Evolutionary conservation across 2,888 invertebrate species (phyloP), one percentile per base, ranked within the genome.

Genomic region (Cataglyphis cursor): DNA sequence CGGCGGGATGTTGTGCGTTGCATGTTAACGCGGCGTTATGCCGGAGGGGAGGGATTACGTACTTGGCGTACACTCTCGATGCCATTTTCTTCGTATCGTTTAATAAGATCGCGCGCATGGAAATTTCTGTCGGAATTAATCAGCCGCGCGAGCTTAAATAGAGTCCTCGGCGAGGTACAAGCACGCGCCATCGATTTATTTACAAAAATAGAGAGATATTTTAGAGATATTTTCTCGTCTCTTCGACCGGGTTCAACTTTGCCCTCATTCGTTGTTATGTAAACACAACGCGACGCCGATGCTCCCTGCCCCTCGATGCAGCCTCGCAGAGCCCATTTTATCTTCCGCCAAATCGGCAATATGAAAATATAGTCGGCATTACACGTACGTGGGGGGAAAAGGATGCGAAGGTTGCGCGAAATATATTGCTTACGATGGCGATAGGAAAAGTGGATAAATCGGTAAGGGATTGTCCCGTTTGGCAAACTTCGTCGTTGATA

Each of bases 11-110:
- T 21, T 24, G 78, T n/a, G 44, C 57, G 59, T 80, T 70, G 72
- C 78, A 80, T 80, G 78, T 80, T 80, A 80, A 80, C 78, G 44
- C 44, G 70, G 44, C 72, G 72, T 80, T 80, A 80, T 35, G 31
- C 59, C 24, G 24, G 24, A n/a, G n/a, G n/a, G n/a, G n/a, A n/a
- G 44, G 44, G 59, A 80, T 80, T 80, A 72, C 78, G 44, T 70
- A 59, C 44, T 80, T 70, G 24, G 72, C 18, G 59, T 31, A n/a
- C n/a, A n/a, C 2, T 6, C 57, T 18, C 41, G 59, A 78, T 68
- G 57, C 41, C 41, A 41, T 68, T 70, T 80, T 80, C 70, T 70
- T 70, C 78, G 24, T 80, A 80, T 70, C 78, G 78, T 59, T 80
- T 80, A 80, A 80, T 70, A 80, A 80, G 72, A 80, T 80, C 78